A percentile compares a stretch with the other conserved stretches of the same genome.
These are phyloP conservation scores for Lacerta agilis DNA, from an alignment of 2,797 vertebrate species.

Conservation along the genomic window DNA sequence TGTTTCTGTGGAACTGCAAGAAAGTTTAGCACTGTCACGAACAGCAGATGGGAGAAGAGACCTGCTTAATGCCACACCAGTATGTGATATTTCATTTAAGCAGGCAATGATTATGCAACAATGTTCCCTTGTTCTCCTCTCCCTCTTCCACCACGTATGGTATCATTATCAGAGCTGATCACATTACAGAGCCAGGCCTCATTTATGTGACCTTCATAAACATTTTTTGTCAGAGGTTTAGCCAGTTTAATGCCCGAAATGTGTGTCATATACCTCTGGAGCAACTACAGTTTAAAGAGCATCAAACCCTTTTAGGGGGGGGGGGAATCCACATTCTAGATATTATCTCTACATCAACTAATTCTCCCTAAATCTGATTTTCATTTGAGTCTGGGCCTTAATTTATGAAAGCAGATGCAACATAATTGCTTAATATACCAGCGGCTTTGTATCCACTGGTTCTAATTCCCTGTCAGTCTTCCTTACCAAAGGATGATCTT, in stretches of 20 bases:
- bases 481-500: constrained; percentile 36
- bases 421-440: constrained; percentile 28
- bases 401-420: constrained; percentile 54
- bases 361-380: constrained; percentile 26
- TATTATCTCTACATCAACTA: background rate
- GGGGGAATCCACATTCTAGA: background rate
- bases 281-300: constrained; percentile 32
- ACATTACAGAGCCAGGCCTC: background rate
- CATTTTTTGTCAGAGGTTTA: background rate
- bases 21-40: background rate
- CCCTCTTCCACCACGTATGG: background rate
- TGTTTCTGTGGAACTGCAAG: background rate
- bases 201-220: background rate
- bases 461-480: constrained; percentile 25
- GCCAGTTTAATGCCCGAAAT: constrained; percentile 13
- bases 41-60: no score
- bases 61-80: background rate
- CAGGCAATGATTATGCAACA: no score
- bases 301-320: constrained; percentile 9
- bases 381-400: constrained; percentile 38
- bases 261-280: background rate
- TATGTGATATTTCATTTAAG: background rate
- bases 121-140: background rate
- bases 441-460: constrained; percentile 15
- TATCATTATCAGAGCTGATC: background rate